A percentile compares a stretch with the other conserved stretches of the same genome.
Conservation (phyloP, 2,888 invertebrate species). For the Phaedon cochleariae region DNA sequence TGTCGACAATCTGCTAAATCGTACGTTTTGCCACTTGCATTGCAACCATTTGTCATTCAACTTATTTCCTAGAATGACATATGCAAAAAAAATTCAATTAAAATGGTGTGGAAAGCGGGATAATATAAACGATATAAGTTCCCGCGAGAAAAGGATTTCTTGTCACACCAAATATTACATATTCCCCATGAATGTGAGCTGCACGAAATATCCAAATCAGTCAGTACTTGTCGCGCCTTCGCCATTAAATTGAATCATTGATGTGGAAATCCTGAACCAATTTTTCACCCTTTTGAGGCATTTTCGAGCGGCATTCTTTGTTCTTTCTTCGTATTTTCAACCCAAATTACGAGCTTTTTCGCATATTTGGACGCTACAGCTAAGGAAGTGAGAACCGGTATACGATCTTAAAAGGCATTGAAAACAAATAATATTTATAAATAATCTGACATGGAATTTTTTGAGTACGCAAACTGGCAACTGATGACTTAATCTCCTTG, state of each 20-base stretch:
- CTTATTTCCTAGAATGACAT: neutral
- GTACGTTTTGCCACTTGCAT: too few relatives aligned
- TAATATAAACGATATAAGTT: neutral
- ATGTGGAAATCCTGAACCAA: conserved; percentile 28
- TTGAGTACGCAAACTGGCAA: too few relatives aligned
- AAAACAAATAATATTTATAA: neutral
- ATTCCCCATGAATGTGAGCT: conserved; percentile 17
- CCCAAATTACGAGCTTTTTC: conserved; percentile 6
- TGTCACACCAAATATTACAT: conserved; percentile 17
- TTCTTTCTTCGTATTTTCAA: conserved; percentile 15
- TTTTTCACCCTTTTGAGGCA: conserved; percentile 17
- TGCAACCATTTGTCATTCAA: neutral
- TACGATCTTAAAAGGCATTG: neutral
- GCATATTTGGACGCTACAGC: neutral
- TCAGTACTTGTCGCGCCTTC: conserved; percentile 29
- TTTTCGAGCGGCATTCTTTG: conserved; percentile 13
- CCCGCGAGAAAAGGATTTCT: conserved; percentile 10
- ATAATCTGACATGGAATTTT: too few relatives aligned
- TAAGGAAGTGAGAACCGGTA: neutral
- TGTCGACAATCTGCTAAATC: too few relatives aligned
- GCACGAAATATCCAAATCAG: conserved; percentile 29
- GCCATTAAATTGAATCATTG: conserved; percentile 32
- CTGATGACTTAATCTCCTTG: too few relatives aligned
- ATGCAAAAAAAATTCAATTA: conserved; percentile 48
- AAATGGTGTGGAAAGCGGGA: conserved; percentile 20